These are phyloP conservation scores for Hydrozoanthus gracilis DNA, from an alignment of 92 coral and sea anemone species.

Conservation along the genomic window DNA sequence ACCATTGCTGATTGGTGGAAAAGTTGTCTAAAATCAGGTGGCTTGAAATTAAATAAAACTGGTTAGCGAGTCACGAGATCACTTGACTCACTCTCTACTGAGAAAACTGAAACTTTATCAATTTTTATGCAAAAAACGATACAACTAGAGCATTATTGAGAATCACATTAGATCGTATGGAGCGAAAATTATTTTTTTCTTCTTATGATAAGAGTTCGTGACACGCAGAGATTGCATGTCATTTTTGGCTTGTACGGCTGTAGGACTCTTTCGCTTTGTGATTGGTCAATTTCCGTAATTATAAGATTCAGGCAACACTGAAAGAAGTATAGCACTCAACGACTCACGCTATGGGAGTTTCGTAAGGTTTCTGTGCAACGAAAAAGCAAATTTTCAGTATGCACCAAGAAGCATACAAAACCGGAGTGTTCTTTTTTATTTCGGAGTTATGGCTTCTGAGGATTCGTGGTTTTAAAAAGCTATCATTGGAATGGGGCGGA, in stretches of 20 bases:
- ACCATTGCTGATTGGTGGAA: conserved; percentile 1
- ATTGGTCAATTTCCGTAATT: background rate
- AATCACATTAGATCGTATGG: background rate
- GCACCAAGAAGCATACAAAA: background rate
- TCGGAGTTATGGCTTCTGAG: background rate
- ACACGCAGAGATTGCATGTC: background rate
- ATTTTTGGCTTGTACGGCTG: conserved; percentile 17
- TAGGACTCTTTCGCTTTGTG: conserved; percentile 1
- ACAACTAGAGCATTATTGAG: background rate
- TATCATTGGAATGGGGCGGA: background rate
- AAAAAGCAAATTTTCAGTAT: background rate
- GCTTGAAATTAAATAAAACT: conserved; percentile 4
- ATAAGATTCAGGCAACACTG: background rate
- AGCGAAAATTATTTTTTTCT: background rate
- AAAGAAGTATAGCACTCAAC: background rate
- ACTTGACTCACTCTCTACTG: background rate
- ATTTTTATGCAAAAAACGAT: background rate
- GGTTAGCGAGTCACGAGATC: conserved; percentile 2
- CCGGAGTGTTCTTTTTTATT: background rate
- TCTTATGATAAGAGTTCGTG: conserved; percentile 1
- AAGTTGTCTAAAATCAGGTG: background rate
- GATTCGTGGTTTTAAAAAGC: background rate
- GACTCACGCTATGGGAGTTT: conserved; percentile 1
- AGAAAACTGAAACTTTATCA: background rate
- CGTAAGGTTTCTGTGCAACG: background rate